Conservation (phyloP, 2,113 vertebrate genomes). For the Turnix velox region DNA sequence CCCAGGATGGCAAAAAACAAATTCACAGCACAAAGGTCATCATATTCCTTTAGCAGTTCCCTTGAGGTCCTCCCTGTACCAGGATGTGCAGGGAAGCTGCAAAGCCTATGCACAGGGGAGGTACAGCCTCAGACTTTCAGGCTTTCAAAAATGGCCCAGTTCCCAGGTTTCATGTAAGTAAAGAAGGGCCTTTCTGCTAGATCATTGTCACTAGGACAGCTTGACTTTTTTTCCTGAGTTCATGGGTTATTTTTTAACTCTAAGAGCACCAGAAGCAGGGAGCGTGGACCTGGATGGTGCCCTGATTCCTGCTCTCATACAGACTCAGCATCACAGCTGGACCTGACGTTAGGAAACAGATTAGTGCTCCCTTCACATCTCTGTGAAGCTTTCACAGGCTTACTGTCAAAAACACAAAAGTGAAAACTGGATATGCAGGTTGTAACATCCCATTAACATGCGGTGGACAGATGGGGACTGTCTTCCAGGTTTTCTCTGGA, state of each 20-base stretch:
- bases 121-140: background rate
- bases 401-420: background rate
- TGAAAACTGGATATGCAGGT: background rate
- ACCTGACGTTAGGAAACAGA: fast-evolving
- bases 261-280: background rate
- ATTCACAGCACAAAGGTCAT: background rate
- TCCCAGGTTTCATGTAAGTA: background rate
- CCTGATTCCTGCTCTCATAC: fast-evolving
- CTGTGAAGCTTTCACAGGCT: background rate
- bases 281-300: background rate
- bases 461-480: fast-evolving
- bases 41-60: fast-evolving
- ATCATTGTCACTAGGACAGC: background rate
- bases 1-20: background rate
- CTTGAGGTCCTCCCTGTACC: background rate
- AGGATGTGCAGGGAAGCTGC: background rate
- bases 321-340: background rate
- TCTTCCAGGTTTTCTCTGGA: background rate
- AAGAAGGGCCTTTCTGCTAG: background rate
- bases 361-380: fast-evolving
- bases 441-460: background rate
- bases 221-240: background rate
- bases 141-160: background rate
- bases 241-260: background rate
- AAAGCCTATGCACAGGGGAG: background rate